Base-by-base conservation (phyloP, 2,113 vertebrate species). In the Gymnocephalus cernua region DNA sequence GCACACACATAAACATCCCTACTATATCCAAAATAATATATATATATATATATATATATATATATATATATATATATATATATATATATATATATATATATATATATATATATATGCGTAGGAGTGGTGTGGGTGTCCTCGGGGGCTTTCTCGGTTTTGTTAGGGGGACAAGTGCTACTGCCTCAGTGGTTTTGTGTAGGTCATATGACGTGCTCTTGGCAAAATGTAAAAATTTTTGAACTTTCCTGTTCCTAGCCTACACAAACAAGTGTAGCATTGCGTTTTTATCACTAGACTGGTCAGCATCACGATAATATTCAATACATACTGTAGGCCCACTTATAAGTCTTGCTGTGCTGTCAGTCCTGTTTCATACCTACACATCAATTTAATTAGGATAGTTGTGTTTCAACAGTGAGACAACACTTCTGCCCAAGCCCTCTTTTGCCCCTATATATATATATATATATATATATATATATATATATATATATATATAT, bases 161-260 rank as follows among this genome's bases (percentile, higher is more conserved):
- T n/a, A 11, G 35, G 74, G 66, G 63, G 38, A 23, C 16, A 0
- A 13, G 38, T 21, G 13, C 27, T 54, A 27, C 80, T 58, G 61
- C 14, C 6, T 38, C 23, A 81, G 88, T 86, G 88, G 84, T 64
- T 87, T 84, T 45, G 5, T 32, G 35, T 23, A 0, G 51, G 44
- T 88, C 79, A 59, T 48, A 73, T 90, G 90, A 90, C 62, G 8
- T 2, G 66, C 51, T 84, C 56, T 66, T 80, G 15, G 21, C 69
- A 15, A 51, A 74, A 18, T 86, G 88, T 86, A 88, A 93, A 77
- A 11, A 87, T 77, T 74, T 2, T n/a, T n/a, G n/a, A 47, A 74
- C 27, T 64, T 73, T 82, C 38, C 59, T 32, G 0, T 47, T 75
- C 27, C 11, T 41, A 14, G 62, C 56, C 80, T 3, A 74, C 77